These are phyloP conservation scores for Deilephila elpenor DNA, from an alignment of 2,888 invertebrate genomes.

Conservation along the genomic window DNA sequence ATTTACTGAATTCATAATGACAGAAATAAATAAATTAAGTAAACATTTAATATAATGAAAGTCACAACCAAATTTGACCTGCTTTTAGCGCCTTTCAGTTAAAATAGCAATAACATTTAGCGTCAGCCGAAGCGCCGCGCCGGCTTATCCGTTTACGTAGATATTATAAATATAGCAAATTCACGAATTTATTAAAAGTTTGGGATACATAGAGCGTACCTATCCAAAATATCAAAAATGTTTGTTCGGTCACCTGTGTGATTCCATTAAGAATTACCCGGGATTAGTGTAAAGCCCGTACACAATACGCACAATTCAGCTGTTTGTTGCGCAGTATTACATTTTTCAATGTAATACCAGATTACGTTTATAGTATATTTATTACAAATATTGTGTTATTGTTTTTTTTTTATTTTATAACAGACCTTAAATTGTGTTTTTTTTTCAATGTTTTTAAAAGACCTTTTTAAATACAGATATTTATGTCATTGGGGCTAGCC, in stretches of 20 bases:
- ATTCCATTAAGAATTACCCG: constrained; percentile 78
- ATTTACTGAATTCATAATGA: no score
- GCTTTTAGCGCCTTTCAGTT: background rate
- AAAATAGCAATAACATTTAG: background rate
- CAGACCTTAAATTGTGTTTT: no score
- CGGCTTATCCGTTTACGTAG: no score
- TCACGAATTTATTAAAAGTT: constrained; percentile 41
- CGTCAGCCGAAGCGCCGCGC: no score
- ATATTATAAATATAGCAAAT: background rate
- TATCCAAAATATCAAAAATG: constrained; percentile 59
- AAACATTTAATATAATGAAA: no score
- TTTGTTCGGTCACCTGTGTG: constrained; percentile 77
- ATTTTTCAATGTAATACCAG: background rate
- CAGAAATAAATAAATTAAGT: no score
- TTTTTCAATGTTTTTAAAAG: no score
- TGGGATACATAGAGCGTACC: constrained; percentile 50
- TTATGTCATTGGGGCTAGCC: no score
- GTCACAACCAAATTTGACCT: no score
- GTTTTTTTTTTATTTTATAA: no score
- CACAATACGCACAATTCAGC: constrained; percentile 47
- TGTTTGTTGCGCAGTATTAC: constrained; percentile 40
- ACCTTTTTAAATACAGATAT: no score
- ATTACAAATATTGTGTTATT: background rate
- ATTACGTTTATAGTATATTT: background rate
- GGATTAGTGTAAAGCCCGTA: constrained; percentile 58